These are phyloP conservation scores for Pammene fasciana DNA, from an alignment of 2,888 invertebrate genomes.

Conservation along the genomic window DNA sequence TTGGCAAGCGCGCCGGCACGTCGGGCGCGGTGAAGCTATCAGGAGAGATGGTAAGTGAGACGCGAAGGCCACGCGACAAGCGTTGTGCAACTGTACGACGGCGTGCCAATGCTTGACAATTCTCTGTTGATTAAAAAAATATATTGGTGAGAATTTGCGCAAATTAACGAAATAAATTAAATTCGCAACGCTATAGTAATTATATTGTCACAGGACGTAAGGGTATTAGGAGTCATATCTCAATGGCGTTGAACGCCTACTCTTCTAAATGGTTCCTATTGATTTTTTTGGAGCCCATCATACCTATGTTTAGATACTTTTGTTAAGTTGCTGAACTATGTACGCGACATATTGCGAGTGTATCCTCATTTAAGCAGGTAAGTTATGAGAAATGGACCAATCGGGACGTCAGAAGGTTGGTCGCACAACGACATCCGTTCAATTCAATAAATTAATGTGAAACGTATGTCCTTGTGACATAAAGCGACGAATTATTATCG, in stretches of 20 bases:
- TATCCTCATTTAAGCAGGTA: too few species aligned
- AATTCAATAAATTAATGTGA: neutral
- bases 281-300: too few species aligned
- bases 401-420: neutral
- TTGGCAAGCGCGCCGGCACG: slow-evolving; percentile 41
- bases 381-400: neutral
- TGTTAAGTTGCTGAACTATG: too few species aligned
- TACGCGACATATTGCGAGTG: too few species aligned
- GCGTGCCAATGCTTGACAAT: slow-evolving; percentile 41
- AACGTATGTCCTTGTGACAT: neutral
- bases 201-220: too few species aligned
- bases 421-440: neutral
- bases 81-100: slow-evolving; percentile 41
- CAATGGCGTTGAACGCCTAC: too few species aligned
- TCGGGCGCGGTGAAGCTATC: slow-evolving; percentile 41
- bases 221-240: too few species aligned
- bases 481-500: slow-evolving; percentile 9
- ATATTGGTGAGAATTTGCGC: slow-evolving; percentile 24
- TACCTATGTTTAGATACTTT: too few species aligned
- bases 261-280: too few species aligned
- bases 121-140: slow-evolving; percentile 41
- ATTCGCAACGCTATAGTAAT: slow-evolving; percentile 22
- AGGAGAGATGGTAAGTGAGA: slow-evolving; percentile 42
- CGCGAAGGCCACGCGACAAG: slow-evolving; percentile 40
- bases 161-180: slow-evolving; percentile 29